Percentiles rank a stretch among this genome's conserved stretches.
These are phyloP conservation scores for Leptoclinus maculatus DNA, from an alignment of 2,797 vertebrate species.

Conservation along the genomic window DNA sequence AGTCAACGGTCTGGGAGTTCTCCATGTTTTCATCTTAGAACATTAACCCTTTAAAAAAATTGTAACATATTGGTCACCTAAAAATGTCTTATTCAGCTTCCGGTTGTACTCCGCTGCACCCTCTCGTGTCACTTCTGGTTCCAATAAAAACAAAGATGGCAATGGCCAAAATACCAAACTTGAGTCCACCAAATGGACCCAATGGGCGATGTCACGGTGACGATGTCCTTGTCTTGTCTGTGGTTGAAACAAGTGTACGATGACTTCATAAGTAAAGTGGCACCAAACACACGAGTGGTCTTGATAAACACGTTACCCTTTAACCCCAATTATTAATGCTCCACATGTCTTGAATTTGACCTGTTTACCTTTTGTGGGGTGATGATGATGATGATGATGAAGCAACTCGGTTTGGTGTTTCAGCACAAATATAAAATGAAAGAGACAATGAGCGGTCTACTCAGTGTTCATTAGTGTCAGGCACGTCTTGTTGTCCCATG, in stretches of 20 bases:
- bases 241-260: neutral
- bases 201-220: too few relatives aligned
- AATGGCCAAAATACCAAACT: too few relatives aligned
- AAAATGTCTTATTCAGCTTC: too few relatives aligned
- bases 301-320: neutral
- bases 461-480: neutral
- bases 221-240: too few relatives aligned
- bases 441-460: neutral
- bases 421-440: neutral
- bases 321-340: neutral
- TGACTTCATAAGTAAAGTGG: neutral
- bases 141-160: too few relatives aligned
- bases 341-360: neutral
- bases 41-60: neutral
- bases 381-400: neutral
- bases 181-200: too few relatives aligned
- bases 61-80: too few relatives aligned
- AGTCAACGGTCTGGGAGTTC: neutral
- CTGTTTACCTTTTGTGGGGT: conserved; percentile 18
- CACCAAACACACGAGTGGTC: neutral
- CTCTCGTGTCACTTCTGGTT: too few relatives aligned
- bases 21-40: neutral
- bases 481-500: neutral
- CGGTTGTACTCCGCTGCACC: too few relatives aligned
- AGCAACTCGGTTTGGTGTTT: neutral